Evolutionary conservation across 2,113 vertebrate species (phyloP), one percentile per base, ranked within the genome.

Genomic region (Notarius lentiginosus): DNA sequence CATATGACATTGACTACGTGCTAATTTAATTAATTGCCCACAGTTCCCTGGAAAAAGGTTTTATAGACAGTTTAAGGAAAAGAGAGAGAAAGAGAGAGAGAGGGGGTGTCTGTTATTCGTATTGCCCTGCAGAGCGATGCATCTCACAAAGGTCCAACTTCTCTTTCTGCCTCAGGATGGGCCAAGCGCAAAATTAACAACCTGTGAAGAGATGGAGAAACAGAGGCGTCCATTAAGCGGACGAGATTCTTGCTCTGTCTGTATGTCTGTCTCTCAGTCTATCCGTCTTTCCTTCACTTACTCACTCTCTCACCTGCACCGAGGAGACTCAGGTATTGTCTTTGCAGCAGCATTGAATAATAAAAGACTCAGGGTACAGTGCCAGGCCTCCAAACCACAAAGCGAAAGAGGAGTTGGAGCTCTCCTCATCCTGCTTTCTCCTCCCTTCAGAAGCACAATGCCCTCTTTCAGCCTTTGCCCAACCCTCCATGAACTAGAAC

Each of bases 401-500:
- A 91, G 89, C 92, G 85, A 92, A 93, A 91, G 68, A 84, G 91
- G 47, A 90, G 92, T 93, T 94, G 91, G 92, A 91, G 90, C 87
- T 89, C 91, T 92, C 90, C 92, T 90, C 90, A 88, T 90, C 75
- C 82, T 84, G 58, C 89, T 88, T 90, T 90, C 91, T 92, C 91
- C 88, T 87, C 90, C 93, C 88, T 89, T 91, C 88, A 77, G 51
- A 81, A 89, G 88, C 91, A 95, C 95, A 95, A 95, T 94, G 92
- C 91, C 92, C 88, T 92, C 92, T 94, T 95, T 95, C 93, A 94
- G 89, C 84, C 79, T 91, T 91, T 92, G 89, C 91, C 89, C 92
- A 91, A 90, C 88, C 90, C 88, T 91, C 82, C 85, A 79, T 87
- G 89, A 92, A 90, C 90, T 85, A 90, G 86, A 90, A 89, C 88